These are phyloP conservation scores for Heterotilapia buettikoferi DNA, from an alignment of 2,113 vertebrate genomes.

Conservation along the genomic window DNA sequence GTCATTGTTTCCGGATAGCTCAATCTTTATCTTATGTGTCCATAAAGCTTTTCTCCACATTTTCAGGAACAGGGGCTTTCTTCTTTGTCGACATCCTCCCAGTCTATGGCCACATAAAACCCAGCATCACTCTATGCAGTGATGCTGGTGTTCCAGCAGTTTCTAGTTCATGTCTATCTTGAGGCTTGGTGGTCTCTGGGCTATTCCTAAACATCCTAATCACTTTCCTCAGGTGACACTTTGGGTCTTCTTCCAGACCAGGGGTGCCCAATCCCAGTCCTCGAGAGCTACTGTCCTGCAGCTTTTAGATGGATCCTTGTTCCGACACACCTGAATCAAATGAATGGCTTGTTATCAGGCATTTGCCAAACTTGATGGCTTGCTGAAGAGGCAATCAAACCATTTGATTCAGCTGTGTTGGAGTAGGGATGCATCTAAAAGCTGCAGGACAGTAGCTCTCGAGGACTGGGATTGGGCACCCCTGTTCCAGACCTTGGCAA, in stretches of 20 bases:
- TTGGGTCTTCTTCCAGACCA: neutral
- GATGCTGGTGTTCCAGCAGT: neutral
- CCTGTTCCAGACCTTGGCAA: neutral
- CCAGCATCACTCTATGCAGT: neutral
- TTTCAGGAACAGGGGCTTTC: fast-evolving
- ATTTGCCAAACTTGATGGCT: too few relatives aligned
- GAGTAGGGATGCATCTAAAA: too few relatives aligned
- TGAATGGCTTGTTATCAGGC: too few relatives aligned
- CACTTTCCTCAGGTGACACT: neutral
- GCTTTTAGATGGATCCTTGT: too few relatives aligned
- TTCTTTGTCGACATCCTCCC: neutral
- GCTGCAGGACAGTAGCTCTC: too few relatives aligned
- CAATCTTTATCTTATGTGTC: neutral
- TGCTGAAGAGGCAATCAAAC: too few relatives aligned
- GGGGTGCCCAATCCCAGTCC: too few relatives aligned
- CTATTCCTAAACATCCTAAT: neutral
- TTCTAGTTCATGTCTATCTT: neutral
- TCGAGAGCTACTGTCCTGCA: too few relatives aligned
- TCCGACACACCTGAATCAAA: too few relatives aligned
- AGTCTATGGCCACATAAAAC: neutral
- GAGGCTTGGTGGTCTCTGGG: fast-evolving
- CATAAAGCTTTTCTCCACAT: neutral
- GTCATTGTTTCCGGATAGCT: neutral
- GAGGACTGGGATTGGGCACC: too few relatives aligned
- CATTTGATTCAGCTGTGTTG: too few relatives aligned